These are phyloP conservation scores for Taenioides sp. DNA, from an alignment of 2,797 vertebrate genomes.

Conservation along the genomic window DNA sequence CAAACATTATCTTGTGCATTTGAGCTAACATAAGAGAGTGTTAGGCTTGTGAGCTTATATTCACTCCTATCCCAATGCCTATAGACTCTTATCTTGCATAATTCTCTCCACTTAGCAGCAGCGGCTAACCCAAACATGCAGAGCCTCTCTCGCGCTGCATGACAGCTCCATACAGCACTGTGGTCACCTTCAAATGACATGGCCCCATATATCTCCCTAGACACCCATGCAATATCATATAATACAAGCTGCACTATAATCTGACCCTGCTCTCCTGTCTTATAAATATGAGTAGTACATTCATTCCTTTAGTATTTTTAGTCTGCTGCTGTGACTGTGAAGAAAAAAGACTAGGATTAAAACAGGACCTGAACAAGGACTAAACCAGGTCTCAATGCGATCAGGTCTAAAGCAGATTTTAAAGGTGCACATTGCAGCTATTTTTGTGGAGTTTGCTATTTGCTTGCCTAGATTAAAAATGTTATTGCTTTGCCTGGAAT, in stretches of 20 bases:
- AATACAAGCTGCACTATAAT: slow-evolving; percentile 20
- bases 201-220: slow-evolving; percentile 39
- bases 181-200: slow-evolving; percentile 66
- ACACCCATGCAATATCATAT: slow-evolving; percentile 17
- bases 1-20: slow-evolving; percentile 24
- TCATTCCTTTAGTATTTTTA: slow-evolving; percentile 22
- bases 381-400: neutral
- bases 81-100: slow-evolving; percentile 30
- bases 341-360: neutral
- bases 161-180: slow-evolving; percentile 9
- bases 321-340: neutral
- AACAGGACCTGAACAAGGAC: neutral
- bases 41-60: slow-evolving; percentile 15
- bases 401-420: too few species aligned
- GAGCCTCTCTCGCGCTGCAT: slow-evolving; percentile 31
- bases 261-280: slow-evolving; percentile 10
- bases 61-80: slow-evolving; percentile 21
- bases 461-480: too few species aligned
- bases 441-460: too few species aligned
- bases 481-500: too few species aligned
- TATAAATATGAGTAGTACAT: slow-evolving; percentile 17
- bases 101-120: slow-evolving; percentile 24
- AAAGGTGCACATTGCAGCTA: too few species aligned
- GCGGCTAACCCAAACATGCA: slow-evolving; percentile 38
- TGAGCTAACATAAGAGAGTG: slow-evolving; percentile 28